These are phyloP conservation scores for Cassiopea andromeda DNA, from an alignment of 30 jellyfish, hydroid and myxozoan species.

Conservation along the genomic window DNA sequence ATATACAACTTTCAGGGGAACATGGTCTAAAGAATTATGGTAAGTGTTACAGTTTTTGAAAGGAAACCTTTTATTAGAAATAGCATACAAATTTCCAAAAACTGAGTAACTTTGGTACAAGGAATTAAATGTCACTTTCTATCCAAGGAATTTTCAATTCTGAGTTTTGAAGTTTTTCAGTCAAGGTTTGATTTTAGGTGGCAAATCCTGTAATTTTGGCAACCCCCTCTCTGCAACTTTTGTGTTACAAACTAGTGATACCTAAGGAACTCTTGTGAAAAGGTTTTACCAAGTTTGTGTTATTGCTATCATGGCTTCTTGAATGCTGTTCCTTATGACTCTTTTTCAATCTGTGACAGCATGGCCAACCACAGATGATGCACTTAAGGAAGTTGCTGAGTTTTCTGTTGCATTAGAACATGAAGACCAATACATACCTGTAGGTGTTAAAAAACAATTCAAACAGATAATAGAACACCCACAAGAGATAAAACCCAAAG, in stretches of 20 bases:
- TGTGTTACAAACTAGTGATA: background rate
- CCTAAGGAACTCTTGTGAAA: background rate
- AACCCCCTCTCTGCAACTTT: background rate
- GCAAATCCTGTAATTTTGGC: background rate
- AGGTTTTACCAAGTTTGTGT: background rate
- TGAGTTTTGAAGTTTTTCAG: background rate
- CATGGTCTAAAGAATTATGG: constrained; percentile 1
- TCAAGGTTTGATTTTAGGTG: background rate
- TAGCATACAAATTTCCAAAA: background rate
- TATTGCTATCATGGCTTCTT: background rate
- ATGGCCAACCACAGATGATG: constrained; percentile 3
- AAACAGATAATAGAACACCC: constrained; percentile 11
- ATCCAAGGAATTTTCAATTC: background rate
- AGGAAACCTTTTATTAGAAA: background rate
- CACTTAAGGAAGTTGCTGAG: constrained; percentile 4
- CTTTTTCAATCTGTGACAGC: background rate
- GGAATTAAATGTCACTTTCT: background rate
- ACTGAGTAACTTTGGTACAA: background rate
- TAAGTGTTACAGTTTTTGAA: background rate
- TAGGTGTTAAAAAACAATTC: background rate
- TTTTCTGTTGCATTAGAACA: background rate
- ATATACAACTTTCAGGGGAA: constrained; percentile 14
- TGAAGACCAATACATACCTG: constrained; percentile 8
- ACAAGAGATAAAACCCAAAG: background rate
- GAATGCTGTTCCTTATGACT: background rate